phyloP scores from a whole-genome alignment of 1,140 invertebrate genomes.

The Scaptomyza hsui region DNA sequence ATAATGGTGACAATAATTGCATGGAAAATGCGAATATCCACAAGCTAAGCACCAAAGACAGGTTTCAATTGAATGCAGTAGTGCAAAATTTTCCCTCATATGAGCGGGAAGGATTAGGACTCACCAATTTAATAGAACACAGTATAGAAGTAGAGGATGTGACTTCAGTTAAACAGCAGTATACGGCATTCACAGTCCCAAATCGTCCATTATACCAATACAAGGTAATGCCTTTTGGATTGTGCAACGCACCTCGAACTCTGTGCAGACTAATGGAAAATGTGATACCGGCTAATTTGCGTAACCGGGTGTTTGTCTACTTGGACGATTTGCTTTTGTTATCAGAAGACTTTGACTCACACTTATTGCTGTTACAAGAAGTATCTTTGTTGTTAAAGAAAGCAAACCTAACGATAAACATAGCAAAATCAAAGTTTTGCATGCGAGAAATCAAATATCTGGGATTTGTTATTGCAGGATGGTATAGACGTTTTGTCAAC shows the following conservation, averaged over 20 bases:
- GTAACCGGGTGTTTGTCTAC: no score
- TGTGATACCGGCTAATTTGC: no score
- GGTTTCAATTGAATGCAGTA: background rate
- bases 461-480: slow-evolving; percentile 63
- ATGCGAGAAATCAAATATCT: no score
- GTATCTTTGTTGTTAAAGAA: no score
- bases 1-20: background rate
- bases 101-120: slow-evolving; percentile 9
- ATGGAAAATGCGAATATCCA: slow-evolving; percentile 16
- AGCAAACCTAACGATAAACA: no score
- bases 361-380: no score
- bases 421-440: no score
- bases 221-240: slow-evolving; percentile 29
- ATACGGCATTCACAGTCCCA: slow-evolving; percentile 5
- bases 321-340: no score
- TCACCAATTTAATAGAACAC: slow-evolving; percentile 17
- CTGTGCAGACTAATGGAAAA: no score
- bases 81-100: no score
- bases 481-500: slow-evolving; percentile 82
- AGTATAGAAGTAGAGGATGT: slow-evolving; percentile 7
- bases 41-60: slow-evolving; percentile 1
- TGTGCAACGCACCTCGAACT: slow-evolving; percentile 15
- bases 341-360: no score
- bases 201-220: slow-evolving; percentile 72
- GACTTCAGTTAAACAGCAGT: slow-evolving; percentile 25